Percentiles rank a stretch among this genome's conserved stretches.
Conservation (phyloP, 2,888 invertebrate species). For the Andrena hattorfiana region DNA sequence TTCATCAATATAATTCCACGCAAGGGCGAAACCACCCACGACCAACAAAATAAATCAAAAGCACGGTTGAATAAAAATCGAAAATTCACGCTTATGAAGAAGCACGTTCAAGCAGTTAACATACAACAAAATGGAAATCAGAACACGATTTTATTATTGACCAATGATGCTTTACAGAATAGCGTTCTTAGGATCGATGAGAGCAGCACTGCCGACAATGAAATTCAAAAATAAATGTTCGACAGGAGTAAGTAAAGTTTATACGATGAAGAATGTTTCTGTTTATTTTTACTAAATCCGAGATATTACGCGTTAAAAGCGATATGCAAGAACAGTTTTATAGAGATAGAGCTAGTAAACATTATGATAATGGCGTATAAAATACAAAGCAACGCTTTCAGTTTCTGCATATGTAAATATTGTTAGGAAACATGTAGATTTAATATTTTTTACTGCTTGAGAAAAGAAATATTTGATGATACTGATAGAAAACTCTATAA, state of each 20-base stretch:
- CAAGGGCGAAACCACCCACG: constrained; percentile 20
- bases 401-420: constrained; percentile 51
- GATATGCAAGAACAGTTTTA: constrained; percentile 12
- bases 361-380: constrained; percentile 12
- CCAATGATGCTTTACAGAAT: constrained; percentile 72
- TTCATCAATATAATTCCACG: constrained; percentile 59
- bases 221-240: constrained; percentile 58
- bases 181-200: constrained; percentile 75
- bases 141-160: constrained; percentile 77
- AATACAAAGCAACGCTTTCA: constrained; percentile 26
- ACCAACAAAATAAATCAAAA: constrained; percentile 56
- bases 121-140: constrained; percentile 77
- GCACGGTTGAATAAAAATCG: constrained; percentile 45
- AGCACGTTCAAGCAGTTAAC: constrained; percentile 75
- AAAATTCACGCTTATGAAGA: constrained; percentile 74
- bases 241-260: constrained; percentile 51
- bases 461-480: constrained; percentile 15
- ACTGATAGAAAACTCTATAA: constrained; percentile 20
- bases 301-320: constrained; percentile 38
- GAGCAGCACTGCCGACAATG: constrained; percentile 64
- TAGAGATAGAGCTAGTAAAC: constrained; percentile 17
- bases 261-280: constrained; percentile 15
- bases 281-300: constrained; percentile 17
- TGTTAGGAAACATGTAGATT: constrained; percentile 36
- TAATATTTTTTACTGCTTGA: constrained; percentile 45